A percentile compares a stretch with the other conserved stretches of the same genome.
phyloP scores from a whole-genome alignment of 1,140 invertebrate genomes.

The Tetranychus urticae region DNA sequence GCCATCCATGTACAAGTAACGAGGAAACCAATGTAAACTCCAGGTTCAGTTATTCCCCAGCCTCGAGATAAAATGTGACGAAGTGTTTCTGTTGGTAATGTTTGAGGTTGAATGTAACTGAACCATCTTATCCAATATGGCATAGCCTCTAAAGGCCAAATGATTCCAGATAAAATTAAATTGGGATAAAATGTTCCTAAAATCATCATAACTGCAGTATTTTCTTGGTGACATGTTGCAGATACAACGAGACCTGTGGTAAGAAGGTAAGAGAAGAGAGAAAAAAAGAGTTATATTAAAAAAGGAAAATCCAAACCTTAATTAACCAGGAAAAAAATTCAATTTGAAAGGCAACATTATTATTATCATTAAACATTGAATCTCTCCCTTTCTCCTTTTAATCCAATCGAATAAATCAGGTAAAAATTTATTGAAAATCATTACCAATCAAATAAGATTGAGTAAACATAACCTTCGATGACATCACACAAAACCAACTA shows the following conservation, averaged over 20 bases:
- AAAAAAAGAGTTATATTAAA: too few species aligned
- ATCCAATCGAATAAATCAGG: not conserved
- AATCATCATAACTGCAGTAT: constrained; percentile 71
- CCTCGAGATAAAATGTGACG: constrained; percentile 67
- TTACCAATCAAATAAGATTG: not conserved
- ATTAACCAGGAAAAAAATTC: not conserved
- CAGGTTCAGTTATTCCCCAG: constrained; percentile 51
- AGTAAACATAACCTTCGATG: not conserved
- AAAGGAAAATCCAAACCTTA: not conserved
- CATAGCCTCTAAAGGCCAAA: constrained; percentile 86
- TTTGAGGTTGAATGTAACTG: constrained; percentile 59
- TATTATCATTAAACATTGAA: not conserved
- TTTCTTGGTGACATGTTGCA: constrained; percentile 60
- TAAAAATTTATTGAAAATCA: not conserved
- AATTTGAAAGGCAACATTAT: too few species aligned
- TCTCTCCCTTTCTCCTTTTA: not conserved
- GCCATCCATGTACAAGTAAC: constrained; percentile 67
- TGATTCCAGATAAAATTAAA: constrained; percentile 61
- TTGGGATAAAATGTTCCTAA: constrained; percentile 81
- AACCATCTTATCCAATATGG: constrained; percentile 41
- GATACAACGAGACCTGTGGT: constrained; percentile 50
- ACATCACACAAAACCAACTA: too few species aligned
- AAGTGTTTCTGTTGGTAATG: constrained; percentile 65
- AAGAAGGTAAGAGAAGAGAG: not conserved
- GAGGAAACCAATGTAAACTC: constrained; percentile 67